phyloP scores from a whole-genome alignment of 2,797 vertebrate genomes.

The Atherinosoma microstoma region DNA sequence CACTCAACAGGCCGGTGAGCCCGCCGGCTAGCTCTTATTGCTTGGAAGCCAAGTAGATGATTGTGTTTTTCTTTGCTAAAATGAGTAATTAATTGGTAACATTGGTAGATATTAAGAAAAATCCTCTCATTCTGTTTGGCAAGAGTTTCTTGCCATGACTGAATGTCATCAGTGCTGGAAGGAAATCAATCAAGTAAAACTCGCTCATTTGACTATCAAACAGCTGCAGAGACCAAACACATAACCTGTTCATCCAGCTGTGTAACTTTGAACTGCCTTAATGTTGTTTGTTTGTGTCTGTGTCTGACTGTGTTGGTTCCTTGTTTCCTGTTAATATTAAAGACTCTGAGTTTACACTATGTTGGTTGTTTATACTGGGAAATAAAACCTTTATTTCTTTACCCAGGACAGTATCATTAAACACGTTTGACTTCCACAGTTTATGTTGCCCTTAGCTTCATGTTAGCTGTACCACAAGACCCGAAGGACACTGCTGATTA shows the following conservation, averaged over 20 bases:
- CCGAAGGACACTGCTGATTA: not conserved
- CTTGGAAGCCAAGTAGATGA: conserved; percentile 20
- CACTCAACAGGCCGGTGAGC: no score
- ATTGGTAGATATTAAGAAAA: conserved; percentile 32
- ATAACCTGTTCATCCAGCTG: conserved; percentile 29
- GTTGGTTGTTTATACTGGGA: conserved; percentile 63
- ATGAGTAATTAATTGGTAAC: conserved; percentile 16
- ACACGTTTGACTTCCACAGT: conserved; percentile 21
- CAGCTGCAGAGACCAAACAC: conserved; percentile 51
- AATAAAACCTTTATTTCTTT: conserved; percentile 41
- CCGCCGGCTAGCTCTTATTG: conserved; percentile 2
- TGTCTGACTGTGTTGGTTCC: conserved; percentile 28
- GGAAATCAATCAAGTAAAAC: conserved; percentile 35
- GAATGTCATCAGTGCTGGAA: conserved; percentile 32
- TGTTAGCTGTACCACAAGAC: not conserved
- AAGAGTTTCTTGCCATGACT: conserved; percentile 23
- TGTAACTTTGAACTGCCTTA: conserved; percentile 41
- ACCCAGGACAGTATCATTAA: conserved; percentile 27
- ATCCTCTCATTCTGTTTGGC: conserved; percentile 24
- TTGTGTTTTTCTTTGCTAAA: conserved; percentile 15
- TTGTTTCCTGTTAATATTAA: conserved; percentile 64
- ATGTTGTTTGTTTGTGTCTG: conserved; percentile 28
- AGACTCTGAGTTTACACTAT: conserved; percentile 41
- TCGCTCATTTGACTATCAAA: conserved; percentile 43
- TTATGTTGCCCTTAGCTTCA: conserved; percentile 11